Evolutionary conservation across 1,140 invertebrate species (phyloP).

Genomic region (Popillia japonica): DNA sequence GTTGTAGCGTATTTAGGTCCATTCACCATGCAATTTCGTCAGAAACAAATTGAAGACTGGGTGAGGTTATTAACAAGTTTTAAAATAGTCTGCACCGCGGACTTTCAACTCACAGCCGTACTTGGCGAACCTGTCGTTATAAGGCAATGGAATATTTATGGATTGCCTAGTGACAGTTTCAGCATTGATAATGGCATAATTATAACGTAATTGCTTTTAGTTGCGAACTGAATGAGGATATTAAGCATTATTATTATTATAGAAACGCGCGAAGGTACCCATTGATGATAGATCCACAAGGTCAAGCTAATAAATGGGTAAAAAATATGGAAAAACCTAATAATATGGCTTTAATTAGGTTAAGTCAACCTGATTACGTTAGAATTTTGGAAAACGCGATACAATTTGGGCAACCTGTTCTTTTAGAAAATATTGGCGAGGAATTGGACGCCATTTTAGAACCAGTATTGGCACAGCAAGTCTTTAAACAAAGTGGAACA

Average conservation of each 20-base stretch:
- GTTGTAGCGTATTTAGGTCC: constrained; percentile 92
- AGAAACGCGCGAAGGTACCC: constrained; percentile 88
- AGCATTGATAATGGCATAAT: constrained; percentile 95
- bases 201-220: constrained; percentile 67
- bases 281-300: constrained; percentile 94
- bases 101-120: constrained; percentile 76
- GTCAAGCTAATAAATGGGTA: constrained; percentile 93
- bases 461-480: constrained; percentile 86
- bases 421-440: constrained; percentile 88
- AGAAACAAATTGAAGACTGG: constrained; percentile 78
- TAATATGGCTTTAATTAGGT: constrained; percentile 82
- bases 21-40: constrained; percentile 82
- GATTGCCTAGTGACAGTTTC: constrained; percentile 87
- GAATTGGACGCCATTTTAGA: constrained; percentile 91
- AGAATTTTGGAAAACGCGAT: constrained; percentile 90
- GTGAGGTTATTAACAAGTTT: constrained; percentile 69
- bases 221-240: not conserved
- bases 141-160: constrained; percentile 90
- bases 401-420: constrained; percentile 88
- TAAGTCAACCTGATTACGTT: constrained; percentile 84
- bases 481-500: constrained; percentile 86
- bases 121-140: constrained; percentile 89
- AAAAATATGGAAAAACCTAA: constrained; percentile 92
- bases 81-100: constrained; percentile 77
- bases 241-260: constrained; percentile 41